Evolutionary conservation across 1,140 invertebrate species (phyloP).

Genomic region (Gryon sp.): DNA sequence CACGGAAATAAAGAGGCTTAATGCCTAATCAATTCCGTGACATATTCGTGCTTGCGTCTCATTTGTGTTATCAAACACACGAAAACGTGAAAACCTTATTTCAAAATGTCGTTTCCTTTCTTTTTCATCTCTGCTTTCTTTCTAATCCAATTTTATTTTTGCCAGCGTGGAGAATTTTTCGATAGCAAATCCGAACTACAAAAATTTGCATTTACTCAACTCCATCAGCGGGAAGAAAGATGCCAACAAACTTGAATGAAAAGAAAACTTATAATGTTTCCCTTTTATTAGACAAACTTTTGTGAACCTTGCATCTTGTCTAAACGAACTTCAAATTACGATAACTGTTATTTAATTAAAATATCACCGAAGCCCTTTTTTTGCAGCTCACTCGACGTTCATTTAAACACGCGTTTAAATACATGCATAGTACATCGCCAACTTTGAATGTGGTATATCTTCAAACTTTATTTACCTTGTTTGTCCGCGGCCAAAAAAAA

Average conservation of each 20-base stretch:
- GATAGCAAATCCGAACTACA: too few species aligned
- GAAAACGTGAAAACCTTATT: neutral
- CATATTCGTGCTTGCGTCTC: constrained; percentile 40
- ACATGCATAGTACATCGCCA: constrained; percentile 19
- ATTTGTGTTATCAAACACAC: constrained; percentile 22
- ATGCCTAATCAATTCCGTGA: constrained; percentile 51
- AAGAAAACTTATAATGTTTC: constrained; percentile 1
- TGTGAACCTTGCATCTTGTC: neutral
- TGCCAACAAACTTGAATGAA: neutral
- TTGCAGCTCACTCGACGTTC: neutral
- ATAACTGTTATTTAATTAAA: constrained; percentile 37
- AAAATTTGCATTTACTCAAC: too few species aligned
- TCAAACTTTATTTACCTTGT: constrained; percentile 42
- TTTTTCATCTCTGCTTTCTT: neutral
- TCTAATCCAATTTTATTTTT: too few species aligned
- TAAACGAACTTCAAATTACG: constrained; percentile 2
- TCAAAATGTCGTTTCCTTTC: too few species aligned
- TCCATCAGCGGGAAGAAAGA: too few species aligned
- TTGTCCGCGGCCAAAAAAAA: constrained; percentile 20
- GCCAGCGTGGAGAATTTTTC: too few species aligned
- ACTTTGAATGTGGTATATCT: constrained; percentile 53
- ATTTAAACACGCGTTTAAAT: constrained; percentile 9
- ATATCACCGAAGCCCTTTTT: constrained; percentile 3
- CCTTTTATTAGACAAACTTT: neutral
- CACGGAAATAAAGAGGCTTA: constrained; percentile 57